These are phyloP conservation scores for Homarus gammarus DNA, from an alignment of 2,888 invertebrate genomes.

Conservation along the genomic window DNA sequence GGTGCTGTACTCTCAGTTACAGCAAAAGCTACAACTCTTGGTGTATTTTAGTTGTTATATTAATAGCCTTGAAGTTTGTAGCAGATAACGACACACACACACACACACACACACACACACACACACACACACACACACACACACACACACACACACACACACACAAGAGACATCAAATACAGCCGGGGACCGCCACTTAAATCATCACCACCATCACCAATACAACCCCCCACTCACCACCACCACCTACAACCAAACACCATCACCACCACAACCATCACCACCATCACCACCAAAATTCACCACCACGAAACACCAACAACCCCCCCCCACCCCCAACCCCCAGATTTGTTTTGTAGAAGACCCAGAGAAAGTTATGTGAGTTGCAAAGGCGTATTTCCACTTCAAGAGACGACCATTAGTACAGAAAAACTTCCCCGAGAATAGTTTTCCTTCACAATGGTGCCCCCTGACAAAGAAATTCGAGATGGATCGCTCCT, in stretches of 20 bases:
- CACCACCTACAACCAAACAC: background rate
- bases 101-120: too few species aligned
- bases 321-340: background rate
- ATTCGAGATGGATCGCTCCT: constrained; percentile 26
- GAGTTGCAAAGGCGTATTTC: constrained; percentile 13
- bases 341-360: background rate
- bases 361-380: constrained; percentile 14
- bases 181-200: too few species aligned
- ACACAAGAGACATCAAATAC: too few species aligned
- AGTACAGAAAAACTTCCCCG: constrained; percentile 21
- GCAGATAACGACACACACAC: too few species aligned
- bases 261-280: background rate
- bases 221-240: too few species aligned
- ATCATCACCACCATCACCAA: too few species aligned
- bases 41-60: too few species aligned
- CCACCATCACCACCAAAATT: background rate
- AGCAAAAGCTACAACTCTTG: too few species aligned
- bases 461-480: constrained; percentile 1
- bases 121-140: too few species aligned
- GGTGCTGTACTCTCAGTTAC: too few species aligned
- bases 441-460: constrained; percentile 25
- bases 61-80: too few species aligned
- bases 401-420: constrained; percentile 36
- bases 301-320: background rate
- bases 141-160: too few species aligned